Evolutionary conservation across 2,888 invertebrate species (phyloP).

Genomic region (Ellobium chinense): DNA sequence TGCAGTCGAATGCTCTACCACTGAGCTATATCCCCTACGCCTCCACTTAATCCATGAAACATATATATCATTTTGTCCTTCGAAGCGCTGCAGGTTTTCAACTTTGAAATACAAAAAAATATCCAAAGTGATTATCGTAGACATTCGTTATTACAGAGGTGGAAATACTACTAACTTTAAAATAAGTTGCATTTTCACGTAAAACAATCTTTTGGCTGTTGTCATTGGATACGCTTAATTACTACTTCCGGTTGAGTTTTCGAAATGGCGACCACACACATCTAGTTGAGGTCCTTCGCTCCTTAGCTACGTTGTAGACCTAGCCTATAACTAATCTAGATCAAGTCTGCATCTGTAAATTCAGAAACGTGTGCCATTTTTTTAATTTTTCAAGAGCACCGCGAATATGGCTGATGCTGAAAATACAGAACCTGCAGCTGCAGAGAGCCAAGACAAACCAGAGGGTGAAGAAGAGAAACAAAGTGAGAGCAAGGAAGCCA

Average conservation of each 20-base stretch:
- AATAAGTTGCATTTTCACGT: neutral
- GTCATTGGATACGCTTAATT: neutral
- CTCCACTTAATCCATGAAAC: too few relatives aligned
- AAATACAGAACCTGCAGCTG: slow-evolving; percentile 47
- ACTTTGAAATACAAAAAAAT: too few relatives aligned
- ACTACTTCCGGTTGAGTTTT: slow-evolving; percentile 26
- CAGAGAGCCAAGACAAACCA: slow-evolving; percentile 57
- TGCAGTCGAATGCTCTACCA: slow-evolving; percentile 76
- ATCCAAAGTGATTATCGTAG: too few relatives aligned
- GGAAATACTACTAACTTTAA: too few relatives aligned
- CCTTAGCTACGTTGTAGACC: neutral
- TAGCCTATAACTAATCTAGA: neutral
- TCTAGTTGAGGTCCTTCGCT: neutral
- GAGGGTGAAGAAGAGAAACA: slow-evolving; percentile 63
- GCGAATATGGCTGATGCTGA: slow-evolving; percentile 56
- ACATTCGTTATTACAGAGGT: too few relatives aligned
- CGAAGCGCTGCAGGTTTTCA: too few relatives aligned
- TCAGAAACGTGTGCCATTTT: neutral
- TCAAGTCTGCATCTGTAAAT: neutral
- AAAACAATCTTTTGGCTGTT: neutral
- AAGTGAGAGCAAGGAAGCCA: slow-evolving; percentile 52
- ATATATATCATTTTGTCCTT: too few relatives aligned
- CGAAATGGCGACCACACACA: neutral
- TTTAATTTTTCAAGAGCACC: neutral
- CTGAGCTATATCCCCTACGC: slow-evolving; percentile 73